Evolutionary conservation across 1,140 invertebrate genomes (phyloP).

Genomic region (Saccostrea glomerata): DNA sequence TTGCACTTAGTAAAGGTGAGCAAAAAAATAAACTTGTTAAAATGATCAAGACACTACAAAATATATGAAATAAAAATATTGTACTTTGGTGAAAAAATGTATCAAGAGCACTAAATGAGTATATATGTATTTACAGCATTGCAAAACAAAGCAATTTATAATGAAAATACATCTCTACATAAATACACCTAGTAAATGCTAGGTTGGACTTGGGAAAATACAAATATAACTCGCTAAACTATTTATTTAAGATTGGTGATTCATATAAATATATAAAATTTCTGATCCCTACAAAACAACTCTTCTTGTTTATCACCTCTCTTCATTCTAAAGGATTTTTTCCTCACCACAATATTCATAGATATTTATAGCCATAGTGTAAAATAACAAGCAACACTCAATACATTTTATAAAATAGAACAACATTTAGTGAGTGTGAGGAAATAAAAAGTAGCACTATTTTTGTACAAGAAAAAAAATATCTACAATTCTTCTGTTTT

Average conservation of each 20-base stretch:
- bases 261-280: slow-evolving; percentile 13
- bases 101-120: background rate
- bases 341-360: background rate
- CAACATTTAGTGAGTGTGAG: background rate
- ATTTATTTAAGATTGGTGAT: background rate
- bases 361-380: background rate
- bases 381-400: slow-evolving; percentile 31
- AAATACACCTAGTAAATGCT: background rate
- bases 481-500: background rate
- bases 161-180: background rate
- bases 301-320: background rate
- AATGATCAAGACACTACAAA: background rate
- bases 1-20: background rate
- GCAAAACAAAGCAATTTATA: background rate
- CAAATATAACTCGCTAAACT: background rate
- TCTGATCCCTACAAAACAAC: background rate
- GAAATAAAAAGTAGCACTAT: background rate
- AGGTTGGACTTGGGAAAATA: background rate
- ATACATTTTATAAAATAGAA: background rate
- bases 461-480: background rate
- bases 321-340: background rate
- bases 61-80: background rate
- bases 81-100: background rate
- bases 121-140: background rate
- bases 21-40: background rate